These are phyloP conservation scores for Gila orcuttii DNA, from an alignment of 2,113 vertebrate species.

Conservation along the genomic window DNA sequence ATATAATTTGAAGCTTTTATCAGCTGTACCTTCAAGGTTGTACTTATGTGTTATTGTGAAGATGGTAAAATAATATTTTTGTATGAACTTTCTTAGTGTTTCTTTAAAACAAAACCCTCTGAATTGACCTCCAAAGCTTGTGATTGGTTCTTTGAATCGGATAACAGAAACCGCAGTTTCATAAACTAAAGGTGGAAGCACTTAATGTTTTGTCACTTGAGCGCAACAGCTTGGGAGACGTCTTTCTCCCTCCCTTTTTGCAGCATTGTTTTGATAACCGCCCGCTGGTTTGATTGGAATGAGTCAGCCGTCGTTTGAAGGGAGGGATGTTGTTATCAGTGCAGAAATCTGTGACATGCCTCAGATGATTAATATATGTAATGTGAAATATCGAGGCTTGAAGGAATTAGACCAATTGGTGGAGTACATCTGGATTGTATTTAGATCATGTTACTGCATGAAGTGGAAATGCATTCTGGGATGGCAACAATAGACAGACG, in stretches of 20 bases:
- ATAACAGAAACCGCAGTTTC: conserved; percentile 13
- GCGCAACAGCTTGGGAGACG: conserved; percentile 27
- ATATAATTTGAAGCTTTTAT: conserved; percentile 12
- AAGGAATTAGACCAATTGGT: conserved; percentile 62
- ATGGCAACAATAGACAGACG: conserved; percentile 67
- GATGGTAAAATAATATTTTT: conserved; percentile 51
- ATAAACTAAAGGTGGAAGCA: conserved; percentile 47
- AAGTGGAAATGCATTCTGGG: conserved; percentile 72
- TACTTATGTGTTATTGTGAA: not conserved
- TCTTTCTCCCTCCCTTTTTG: conserved; percentile 14
- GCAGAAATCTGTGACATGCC: conserved; percentile 71
- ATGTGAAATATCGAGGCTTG: conserved; percentile 73
- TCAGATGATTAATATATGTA: conserved; percentile 73
- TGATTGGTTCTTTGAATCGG: conserved; percentile 35
- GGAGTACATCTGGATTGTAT: conserved; percentile 78
- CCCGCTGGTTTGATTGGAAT: conserved; percentile 62
- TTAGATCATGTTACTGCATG: conserved; percentile 75
- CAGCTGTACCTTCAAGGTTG: not conserved
- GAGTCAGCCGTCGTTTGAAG: conserved; percentile 58
- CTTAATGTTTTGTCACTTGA: conserved; percentile 50
- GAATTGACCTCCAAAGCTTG: not conserved
- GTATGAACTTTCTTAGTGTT: conserved; percentile 42
- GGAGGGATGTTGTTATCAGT: conserved; percentile 70
- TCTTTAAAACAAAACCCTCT: conserved; percentile 53
- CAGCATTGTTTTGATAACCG: conserved; percentile 61